A percentile compares a stretch with the other conserved stretches of the same genome.
These are phyloP conservation scores for Drosophila parvula DNA, from an alignment of 1,140 invertebrate genomes.

Conservation along the genomic window DNA sequence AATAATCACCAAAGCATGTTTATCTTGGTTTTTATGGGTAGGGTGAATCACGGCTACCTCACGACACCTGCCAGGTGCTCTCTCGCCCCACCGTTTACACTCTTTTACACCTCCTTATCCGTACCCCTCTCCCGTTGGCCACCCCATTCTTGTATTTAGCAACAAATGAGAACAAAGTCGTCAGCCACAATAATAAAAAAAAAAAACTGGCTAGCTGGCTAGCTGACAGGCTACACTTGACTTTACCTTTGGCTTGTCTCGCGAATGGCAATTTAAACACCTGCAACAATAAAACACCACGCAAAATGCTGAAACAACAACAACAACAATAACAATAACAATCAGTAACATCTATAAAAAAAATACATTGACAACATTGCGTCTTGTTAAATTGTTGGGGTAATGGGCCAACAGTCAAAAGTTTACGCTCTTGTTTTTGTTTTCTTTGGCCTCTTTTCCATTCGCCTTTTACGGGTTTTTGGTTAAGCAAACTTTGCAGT, in stretches of 20 bases:
- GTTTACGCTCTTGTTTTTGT: slow-evolving; percentile 22
- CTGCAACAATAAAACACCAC: slow-evolving; percentile 64
- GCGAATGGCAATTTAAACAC: slow-evolving; percentile 64
- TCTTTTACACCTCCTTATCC: background rate
- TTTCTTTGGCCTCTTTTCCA: slow-evolving; percentile 20
- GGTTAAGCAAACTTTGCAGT: slow-evolving; percentile 58
- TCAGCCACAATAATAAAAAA: slow-evolving; percentile 34
- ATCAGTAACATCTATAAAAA: slow-evolving; percentile 34
- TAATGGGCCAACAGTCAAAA: slow-evolving; percentile 49
- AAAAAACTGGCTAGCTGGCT: background rate
- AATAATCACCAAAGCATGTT: background rate
- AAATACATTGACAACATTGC: slow-evolving; percentile 41
- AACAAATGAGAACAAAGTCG: slow-evolving; percentile 44
- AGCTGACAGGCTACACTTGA: slow-evolving; percentile 28
- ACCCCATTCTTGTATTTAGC: slow-evolving; percentile 9
- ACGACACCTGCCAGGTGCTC: slow-evolving; percentile 18
- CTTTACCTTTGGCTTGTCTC: slow-evolving; percentile 39
- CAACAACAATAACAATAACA: slow-evolving; percentile 6
- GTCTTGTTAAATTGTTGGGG: slow-evolving; percentile 39
- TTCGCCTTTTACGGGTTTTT: slow-evolving; percentile 28
- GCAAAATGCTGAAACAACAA: slow-evolving; percentile 30
- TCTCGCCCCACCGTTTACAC: slow-evolving; percentile 20
- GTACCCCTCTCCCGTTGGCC: background rate
- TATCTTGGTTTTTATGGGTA: slow-evolving; percentile 1
- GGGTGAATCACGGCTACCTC: slow-evolving; percentile 44